These are phyloP conservation scores for Merluccius polli DNA, from an alignment of 2,797 vertebrate genomes.

Conservation along the genomic window DNA sequence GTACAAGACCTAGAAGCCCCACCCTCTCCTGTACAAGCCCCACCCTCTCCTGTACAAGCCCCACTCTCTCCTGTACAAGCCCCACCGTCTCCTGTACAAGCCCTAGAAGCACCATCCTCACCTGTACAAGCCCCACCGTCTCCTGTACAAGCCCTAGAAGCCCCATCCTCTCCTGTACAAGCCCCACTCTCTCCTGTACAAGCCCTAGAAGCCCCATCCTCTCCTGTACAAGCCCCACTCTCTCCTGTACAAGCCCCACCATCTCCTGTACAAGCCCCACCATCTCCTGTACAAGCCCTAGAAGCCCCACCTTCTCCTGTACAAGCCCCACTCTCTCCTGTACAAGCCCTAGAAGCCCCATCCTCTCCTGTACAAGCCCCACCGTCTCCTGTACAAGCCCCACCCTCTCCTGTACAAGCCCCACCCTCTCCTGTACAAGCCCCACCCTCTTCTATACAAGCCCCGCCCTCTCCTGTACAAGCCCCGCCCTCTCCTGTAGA, in stretches of 20 bases:
- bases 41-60: too few species aligned
- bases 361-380: neutral
- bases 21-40: neutral
- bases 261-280: neutral
- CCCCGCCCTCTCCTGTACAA: too few species aligned
- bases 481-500: neutral
- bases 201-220: too few species aligned
- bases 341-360: too few species aligned
- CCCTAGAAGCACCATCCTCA: neutral
- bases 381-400: neutral
- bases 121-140: neutral
- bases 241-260: neutral
- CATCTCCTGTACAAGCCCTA: neutral
- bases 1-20: neutral
- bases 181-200: too few species aligned
- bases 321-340: neutral
- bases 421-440: neutral
- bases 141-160: neutral
- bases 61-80: too few species aligned
- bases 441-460: neutral
- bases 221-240: neutral
- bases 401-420: too few species aligned
- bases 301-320: neutral
- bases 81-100: neutral
- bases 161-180: neutral